Evolutionary conservation across 1,140 invertebrate genomes (phyloP).

Genomic region (Coenobita brevimanus): DNA sequence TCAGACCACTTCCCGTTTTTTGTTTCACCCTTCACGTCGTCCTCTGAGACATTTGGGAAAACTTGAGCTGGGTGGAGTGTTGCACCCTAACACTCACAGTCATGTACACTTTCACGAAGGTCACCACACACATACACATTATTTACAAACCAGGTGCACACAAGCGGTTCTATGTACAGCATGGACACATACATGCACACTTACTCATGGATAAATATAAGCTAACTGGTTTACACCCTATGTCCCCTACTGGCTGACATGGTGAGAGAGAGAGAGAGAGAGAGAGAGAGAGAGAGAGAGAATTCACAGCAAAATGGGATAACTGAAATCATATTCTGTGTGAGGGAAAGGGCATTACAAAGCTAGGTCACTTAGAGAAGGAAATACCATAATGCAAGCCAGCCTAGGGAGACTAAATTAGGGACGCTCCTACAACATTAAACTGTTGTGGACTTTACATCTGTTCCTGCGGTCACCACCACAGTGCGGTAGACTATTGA

Average conservation of each 20-base stretch:
- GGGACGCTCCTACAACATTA: not conserved
- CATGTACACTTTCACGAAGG: conserved; percentile 49
- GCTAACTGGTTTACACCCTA: not conserved
- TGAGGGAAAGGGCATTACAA: too few relatives aligned
- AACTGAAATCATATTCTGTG: too few relatives aligned
- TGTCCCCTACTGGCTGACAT: not conserved
- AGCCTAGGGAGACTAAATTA: not conserved
- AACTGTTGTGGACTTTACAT: not conserved
- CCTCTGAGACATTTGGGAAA: not conserved
- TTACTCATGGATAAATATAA: conserved; percentile 58
- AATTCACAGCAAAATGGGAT: too few relatives aligned
- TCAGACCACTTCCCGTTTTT: too few relatives aligned
- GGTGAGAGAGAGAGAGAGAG: not conserved
- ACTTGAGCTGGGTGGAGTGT: not conserved
- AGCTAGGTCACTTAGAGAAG: not conserved
- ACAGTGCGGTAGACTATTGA: conserved; percentile 60
- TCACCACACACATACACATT: conserved; percentile 13
- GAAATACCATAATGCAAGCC: not conserved
- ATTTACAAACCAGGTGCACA: conserved; percentile 13
- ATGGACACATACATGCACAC: conserved; percentile 22
- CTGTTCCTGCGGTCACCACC: conserved; percentile 32
- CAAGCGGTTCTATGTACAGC: conserved; percentile 38
- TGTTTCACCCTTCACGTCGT: too few relatives aligned
- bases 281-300: too few relatives aligned
- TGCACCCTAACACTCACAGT: conserved; percentile 30